Evolutionary conservation across 1,140 invertebrate genomes (phyloP), one percentile per base, ranked within the genome.

Genomic region (Bombus consobrinus): DNA sequence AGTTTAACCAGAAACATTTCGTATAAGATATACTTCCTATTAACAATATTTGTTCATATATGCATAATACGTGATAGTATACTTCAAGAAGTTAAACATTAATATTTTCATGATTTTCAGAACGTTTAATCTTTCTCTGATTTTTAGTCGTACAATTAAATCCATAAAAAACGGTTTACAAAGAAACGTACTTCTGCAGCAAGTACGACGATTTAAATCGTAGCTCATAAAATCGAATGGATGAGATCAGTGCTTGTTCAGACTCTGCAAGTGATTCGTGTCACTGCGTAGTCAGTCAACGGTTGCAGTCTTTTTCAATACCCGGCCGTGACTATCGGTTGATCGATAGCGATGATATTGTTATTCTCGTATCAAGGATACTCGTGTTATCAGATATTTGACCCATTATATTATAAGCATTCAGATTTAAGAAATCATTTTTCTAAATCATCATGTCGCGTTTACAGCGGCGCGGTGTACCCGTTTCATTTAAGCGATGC

Each of bases 261-360:
- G 77, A 25, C 32, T 39, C 34, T 64, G 59, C 25, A 64, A 85
- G 77, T 80, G 83, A 85, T 85, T 73, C 39, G 41, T 73, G 41
- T 85, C 76, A 53, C 34, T 34, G 77, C 25, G 41, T 85, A 43
- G 68, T 73, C 77, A 80, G 77, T 37, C 83, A 34, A 13, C 41
- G n/a, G 18, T 47, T 53, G 41, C 39, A 43, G 39, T 80, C 37
- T 77, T 18, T 83, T 47, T 3, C 57, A 71, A 79, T 39, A 39
- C 41, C 41, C 6, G 13, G n/a, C 13, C 25, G 25, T 10, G 68
- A 72, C 25, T 80, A 80, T 85, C 34, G 83, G 78, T 84, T 71
- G 12, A 43, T 37, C n/a, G 76, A 53, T 72, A 43, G 18, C 13
- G 41, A 80, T 79, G 66, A 72, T 64, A 64, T 47, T 39, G 32